Percentiles rank a stretch among this genome's conserved stretches.
These are phyloP conservation scores for Sminthurinus aureus DNA, from an alignment of 2,888 invertebrate species.

Conservation along the genomic window DNA sequence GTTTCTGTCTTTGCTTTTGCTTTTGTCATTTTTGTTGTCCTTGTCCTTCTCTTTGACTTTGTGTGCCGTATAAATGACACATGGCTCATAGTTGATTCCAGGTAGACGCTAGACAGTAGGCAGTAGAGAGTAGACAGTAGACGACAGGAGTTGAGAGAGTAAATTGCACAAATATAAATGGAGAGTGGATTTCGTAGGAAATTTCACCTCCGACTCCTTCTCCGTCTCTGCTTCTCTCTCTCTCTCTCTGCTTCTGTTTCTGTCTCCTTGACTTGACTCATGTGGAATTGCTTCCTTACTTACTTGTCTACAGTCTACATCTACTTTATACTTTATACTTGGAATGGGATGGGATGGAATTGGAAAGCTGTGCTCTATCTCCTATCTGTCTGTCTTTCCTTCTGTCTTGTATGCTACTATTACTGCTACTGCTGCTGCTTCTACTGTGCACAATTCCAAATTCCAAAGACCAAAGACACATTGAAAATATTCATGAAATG, in stretches of 20 bases:
- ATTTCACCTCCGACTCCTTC: neutral
- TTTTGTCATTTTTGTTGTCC: no score
- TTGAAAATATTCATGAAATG: slow-evolving; percentile 33
- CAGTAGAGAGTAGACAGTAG: no score
- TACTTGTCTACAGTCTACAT: no score
- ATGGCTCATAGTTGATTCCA: slow-evolving; percentile 18
- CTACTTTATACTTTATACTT: neutral
- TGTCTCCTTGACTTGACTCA: neutral
- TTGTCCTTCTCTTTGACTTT: neutral
- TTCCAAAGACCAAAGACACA: neutral
- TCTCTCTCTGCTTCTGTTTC: neutral
- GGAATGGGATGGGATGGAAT: no score
- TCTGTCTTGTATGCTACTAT: neutral
- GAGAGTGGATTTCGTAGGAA: no score
- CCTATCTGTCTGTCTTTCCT: neutral
- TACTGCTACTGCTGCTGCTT: neutral
- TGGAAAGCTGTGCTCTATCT: no score
- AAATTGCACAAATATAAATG: no score
- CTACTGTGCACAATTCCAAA: no score
- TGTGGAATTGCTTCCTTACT: neutral
- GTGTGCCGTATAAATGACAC: neutral
- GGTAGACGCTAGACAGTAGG: no score
- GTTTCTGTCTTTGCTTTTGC: neutral
- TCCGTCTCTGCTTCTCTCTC: neutral
- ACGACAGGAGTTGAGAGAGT: neutral